These are phyloP conservation scores for Apogon hyalosoma DNA, from an alignment of 2,797 vertebrate species.

Conservation along the genomic window DNA sequence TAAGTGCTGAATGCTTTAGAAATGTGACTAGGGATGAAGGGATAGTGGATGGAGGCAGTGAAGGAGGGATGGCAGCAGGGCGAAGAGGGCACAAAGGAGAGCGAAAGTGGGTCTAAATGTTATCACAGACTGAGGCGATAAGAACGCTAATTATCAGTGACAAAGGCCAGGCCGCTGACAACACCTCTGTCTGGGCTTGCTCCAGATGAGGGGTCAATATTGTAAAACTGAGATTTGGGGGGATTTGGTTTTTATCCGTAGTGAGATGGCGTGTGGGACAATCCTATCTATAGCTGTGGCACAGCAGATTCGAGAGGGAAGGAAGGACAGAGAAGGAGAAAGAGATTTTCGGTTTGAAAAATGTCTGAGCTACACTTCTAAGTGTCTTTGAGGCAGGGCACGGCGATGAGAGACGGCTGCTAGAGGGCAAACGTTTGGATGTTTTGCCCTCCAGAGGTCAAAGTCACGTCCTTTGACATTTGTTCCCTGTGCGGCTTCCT, in stretches of 20 bases:
- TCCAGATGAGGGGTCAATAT: slow-evolving; percentile 55
- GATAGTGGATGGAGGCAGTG: slow-evolving; percentile 52
- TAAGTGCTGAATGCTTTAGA: slow-evolving; percentile 75
- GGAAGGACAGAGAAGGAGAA: slow-evolving; percentile 27
- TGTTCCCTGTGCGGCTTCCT: slow-evolving; percentile 53
- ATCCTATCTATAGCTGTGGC: slow-evolving; percentile 19
- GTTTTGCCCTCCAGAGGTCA: slow-evolving; percentile 62
- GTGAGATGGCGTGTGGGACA: slow-evolving; percentile 43
- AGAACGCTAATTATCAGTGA: slow-evolving; percentile 79
- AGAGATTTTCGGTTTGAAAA: slow-evolving; percentile 19
- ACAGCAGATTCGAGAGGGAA: slow-evolving; percentile 17
- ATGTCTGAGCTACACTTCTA: slow-evolving; percentile 5
- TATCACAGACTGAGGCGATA: slow-evolving; percentile 75
- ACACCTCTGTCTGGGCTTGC: slow-evolving; percentile 43
- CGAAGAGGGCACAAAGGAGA: slow-evolving; percentile 50
- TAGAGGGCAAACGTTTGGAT: slow-evolving; percentile 38
- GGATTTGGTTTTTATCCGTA: slow-evolving; percentile 43
- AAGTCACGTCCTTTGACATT: slow-evolving; percentile 64
- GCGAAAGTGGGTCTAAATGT: slow-evolving; percentile 75
- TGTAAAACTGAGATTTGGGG: slow-evolving; percentile 46
- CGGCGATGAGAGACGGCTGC: slow-evolving; percentile 29
- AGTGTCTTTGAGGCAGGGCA: slow-evolving; percentile 10
- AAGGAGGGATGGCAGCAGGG: slow-evolving; percentile 47
- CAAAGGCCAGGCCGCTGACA: slow-evolving; percentile 61
- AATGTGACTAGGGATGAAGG: slow-evolving; percentile 65